Percentiles rank a stretch among this genome's conserved stretches.
phyloP scores from a whole-genome alignment of 2,113 vertebrate genomes.

The Tringa solitaria region DNA sequence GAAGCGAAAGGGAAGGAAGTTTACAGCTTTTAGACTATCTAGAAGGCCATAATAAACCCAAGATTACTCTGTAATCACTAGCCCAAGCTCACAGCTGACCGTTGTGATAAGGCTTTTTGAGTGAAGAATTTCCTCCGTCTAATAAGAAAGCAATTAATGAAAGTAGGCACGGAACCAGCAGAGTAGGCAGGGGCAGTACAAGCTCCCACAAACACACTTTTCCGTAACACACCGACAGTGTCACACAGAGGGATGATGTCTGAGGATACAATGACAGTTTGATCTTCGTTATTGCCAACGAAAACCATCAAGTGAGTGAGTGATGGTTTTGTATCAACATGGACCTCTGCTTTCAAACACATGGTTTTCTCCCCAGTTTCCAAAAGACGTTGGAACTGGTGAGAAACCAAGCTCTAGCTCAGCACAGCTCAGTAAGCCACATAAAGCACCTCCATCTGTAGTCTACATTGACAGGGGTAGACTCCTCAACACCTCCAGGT shows the following conservation, averaged over 20 bases:
- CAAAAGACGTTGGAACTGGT: not conserved
- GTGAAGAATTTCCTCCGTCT: not conserved
- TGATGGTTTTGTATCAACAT: not conserved
- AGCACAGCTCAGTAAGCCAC: not conserved
- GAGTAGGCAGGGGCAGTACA: not conserved
- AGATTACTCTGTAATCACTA: not conserved
- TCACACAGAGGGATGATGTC: not conserved
- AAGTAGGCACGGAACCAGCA: not conserved
- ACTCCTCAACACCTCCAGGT: not conserved
- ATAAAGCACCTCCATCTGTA: not conserved
- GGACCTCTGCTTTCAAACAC: not conserved
- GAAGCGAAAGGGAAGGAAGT: not conserved
- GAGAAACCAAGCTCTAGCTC: not conserved
- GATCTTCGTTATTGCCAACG: not conserved
- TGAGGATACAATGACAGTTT: not conserved
- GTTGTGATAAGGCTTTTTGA: not conserved
- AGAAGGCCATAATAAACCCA: not conserved
- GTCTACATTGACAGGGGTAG: fast-evolving
- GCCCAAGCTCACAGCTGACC: not conserved
- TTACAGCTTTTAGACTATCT: not conserved
- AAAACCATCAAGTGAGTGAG: not conserved
- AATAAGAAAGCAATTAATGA: not conserved
- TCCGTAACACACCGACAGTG: not conserved
- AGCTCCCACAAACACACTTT: not conserved
- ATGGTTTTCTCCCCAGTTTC: not conserved